Evolutionary conservation across 2,888 invertebrate genomes (phyloP).

Genomic region (Cordilura impudica): DNA sequence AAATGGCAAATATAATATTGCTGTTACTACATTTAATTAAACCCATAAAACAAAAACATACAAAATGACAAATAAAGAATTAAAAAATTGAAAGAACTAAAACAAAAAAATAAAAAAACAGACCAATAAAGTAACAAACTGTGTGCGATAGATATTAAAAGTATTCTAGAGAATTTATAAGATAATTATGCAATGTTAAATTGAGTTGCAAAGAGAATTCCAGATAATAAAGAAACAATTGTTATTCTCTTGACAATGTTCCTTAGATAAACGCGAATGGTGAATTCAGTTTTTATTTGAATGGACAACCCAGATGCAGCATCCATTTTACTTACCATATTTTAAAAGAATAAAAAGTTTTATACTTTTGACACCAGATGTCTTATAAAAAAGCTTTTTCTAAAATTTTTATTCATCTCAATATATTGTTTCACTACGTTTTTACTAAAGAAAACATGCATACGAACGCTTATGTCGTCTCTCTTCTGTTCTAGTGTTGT

Average conservation of each 20-base stretch:
- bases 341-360: background rate
- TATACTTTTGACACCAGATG: background rate
- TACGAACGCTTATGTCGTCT: no score
- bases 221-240: background rate
- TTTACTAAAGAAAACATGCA: no score
- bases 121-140: background rate
- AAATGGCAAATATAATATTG: background rate
- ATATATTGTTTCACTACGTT: no score
- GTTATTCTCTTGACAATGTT: constrained; percentile 5
- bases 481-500: background rate
- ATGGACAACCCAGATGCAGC: constrained; percentile 7
- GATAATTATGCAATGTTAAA: constrained; percentile 12
- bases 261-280: background rate
- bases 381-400: background rate
- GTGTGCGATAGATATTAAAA: background rate
- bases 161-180: constrained; percentile 1
- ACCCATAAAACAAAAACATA: constrained; percentile 1
- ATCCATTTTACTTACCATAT: background rate
- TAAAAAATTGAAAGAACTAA: background rate
- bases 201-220: background rate
- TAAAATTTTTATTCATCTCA: background rate
- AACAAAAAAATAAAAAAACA: constrained; percentile 18
- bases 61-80: background rate
- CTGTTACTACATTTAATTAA: background rate
- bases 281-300: background rate